These are phyloP conservation scores for Drosophila neoperkinsi DNA, from an alignment of 2,888 invertebrate species.

Conservation along the genomic window DNA sequence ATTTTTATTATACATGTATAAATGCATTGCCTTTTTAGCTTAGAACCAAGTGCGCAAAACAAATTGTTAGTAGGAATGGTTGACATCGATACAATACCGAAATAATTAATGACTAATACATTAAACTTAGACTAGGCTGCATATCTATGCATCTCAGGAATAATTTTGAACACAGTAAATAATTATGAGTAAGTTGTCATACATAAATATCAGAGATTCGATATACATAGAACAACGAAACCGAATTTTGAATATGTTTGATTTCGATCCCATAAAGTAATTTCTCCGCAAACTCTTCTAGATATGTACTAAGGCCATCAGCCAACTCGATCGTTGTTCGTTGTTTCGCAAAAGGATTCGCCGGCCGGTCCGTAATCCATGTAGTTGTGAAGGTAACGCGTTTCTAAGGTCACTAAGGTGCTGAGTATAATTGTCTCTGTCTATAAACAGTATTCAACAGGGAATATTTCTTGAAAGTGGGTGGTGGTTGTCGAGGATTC, in stretches of 20 bases:
- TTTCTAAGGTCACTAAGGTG: constrained; percentile 81
- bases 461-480: constrained; percentile 53
- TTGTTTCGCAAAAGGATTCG: constrained; percentile 45
- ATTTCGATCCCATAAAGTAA: constrained; percentile 8
- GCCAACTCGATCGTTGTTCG: constrained; percentile 52
- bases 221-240: constrained; percentile 15
- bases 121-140: constrained; percentile 63
- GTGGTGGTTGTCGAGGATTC: constrained; percentile 25
- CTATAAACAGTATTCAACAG: constrained; percentile 53
- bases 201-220: constrained; percentile 39
- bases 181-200: constrained; percentile 33
- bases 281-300: constrained; percentile 36
- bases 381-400: constrained; percentile 68
- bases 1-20: constrained; percentile 69
- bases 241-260: constrained; percentile 21
- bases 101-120: constrained; percentile 48
- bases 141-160: constrained; percentile 62
- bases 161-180: constrained; percentile 70
- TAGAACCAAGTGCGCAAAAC: constrained; percentile 68
- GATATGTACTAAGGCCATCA: constrained; percentile 56
- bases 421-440: constrained; percentile 45
- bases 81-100: constrained; percentile 55
- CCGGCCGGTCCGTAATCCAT: constrained; percentile 26
- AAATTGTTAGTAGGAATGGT: constrained; percentile 74
- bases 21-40: constrained; percentile 43